Conservation (phyloP, 2,888 invertebrate genomes). For the Callimorpha dominula region DNA sequence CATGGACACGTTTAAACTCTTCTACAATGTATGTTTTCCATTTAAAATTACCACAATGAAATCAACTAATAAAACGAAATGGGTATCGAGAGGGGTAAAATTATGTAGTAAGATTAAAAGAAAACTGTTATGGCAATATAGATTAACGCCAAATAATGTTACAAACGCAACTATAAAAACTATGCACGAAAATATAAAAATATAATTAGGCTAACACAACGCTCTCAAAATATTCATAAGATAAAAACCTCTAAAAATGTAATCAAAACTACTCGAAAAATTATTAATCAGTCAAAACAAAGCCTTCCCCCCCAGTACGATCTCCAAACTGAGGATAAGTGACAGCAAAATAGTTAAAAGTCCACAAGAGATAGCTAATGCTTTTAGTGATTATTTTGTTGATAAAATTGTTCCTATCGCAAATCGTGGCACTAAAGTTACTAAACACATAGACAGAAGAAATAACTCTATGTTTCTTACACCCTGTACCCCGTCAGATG, state of each 20-base stretch:
- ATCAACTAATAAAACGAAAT: not conserved
- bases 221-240: not conserved
- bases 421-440: not conserved
- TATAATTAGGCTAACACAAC: conserved; percentile 6
- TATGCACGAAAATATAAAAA: no score
- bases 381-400: conserved; percentile 4
- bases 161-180: conserved; percentile 1
- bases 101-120: conserved; percentile 2
- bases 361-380: not conserved
- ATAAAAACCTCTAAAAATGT: conserved; percentile 6
- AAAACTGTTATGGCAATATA: conserved; percentile 1
- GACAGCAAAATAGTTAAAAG: not conserved
- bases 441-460: no score
- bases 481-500: no score
- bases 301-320: not conserved
- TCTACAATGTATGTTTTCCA: conserved; percentile 3
- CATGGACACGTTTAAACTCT: not conserved
- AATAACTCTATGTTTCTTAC: conserved; percentile 3
- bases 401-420: conserved; percentile 6
- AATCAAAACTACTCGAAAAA: not conserved
- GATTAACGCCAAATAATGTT: not conserved
- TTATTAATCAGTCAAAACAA: not conserved
- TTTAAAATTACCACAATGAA: not conserved
- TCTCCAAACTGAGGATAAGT: not conserved
- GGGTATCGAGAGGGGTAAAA: not conserved